Percentiles rank a stretch among this genome's conserved stretches.
phyloP scores from a whole-genome alignment of 2,888 invertebrate genomes.

The Thumatha senex region DNA sequence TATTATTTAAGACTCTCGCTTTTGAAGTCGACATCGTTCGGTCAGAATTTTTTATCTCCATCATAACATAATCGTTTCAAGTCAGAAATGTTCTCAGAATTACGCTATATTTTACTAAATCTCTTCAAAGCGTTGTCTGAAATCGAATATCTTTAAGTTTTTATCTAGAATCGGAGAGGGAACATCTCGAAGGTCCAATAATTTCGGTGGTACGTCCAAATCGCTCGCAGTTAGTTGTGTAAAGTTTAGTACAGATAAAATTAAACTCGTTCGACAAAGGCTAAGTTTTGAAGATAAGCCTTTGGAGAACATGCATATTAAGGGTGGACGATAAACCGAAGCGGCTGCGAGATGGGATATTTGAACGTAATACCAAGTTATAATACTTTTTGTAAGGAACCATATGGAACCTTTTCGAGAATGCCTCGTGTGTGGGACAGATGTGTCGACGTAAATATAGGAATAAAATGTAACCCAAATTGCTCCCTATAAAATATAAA shows the following conservation, averaged over 20 bases:
- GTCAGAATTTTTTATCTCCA: neutral
- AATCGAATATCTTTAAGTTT: conserved; percentile 27
- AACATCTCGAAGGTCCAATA: conserved; percentile 38
- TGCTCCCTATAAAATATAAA: too few relatives aligned
- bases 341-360: neutral
- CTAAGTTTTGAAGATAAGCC: conserved; percentile 64
- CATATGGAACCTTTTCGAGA: neutral
- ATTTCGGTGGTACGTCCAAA: conserved; percentile 32
- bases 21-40: neutral
- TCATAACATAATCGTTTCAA: neutral
- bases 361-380: neutral
- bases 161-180: conserved; percentile 32
- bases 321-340: conserved; percentile 15
- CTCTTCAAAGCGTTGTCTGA: conserved; percentile 8
- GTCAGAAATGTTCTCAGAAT: conserved; percentile 2
- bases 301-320: conserved; percentile 49
- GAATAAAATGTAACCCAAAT: too few relatives aligned
- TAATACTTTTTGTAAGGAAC: neutral
- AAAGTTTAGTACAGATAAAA: conserved; percentile 57
- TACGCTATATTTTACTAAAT: conserved; percentile 12
- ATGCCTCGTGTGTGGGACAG: too few relatives aligned
- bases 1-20: too few relatives aligned
- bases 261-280: conserved; percentile 63
- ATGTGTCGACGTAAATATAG: too few relatives aligned
- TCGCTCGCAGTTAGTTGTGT: conserved; percentile 35